phyloP scores from a whole-genome alignment of 2,888 invertebrate species.

The Strigamia crassipes region DNA sequence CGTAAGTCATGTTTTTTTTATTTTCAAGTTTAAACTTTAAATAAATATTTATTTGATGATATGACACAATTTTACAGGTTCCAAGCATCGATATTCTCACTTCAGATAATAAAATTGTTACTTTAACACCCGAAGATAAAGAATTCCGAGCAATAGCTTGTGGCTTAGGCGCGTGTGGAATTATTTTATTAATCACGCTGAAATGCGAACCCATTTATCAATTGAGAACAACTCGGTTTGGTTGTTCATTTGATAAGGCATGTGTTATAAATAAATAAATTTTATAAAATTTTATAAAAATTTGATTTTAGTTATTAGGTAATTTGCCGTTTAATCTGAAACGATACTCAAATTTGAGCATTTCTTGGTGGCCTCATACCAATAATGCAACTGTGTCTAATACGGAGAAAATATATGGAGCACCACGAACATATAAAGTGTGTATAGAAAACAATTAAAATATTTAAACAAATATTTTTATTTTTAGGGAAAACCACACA shows the following conservation, averaged over 20 bases:
- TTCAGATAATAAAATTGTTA: not conserved
- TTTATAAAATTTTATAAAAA: too few species aligned
- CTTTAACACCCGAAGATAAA: conserved; percentile 5
- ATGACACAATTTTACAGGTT: not conserved
- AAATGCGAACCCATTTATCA: not conserved
- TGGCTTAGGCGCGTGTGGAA: conserved; percentile 23
- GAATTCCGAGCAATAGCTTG: not conserved
- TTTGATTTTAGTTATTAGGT: not conserved
- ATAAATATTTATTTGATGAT: not conserved
- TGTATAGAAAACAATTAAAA: not conserved
- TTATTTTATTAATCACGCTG: conserved; percentile 9
- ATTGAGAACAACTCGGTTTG: not conserved
- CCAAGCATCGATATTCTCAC: not conserved
- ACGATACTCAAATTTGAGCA: not conserved
- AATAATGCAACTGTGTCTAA: not conserved
- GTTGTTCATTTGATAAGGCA: conserved; percentile 29
- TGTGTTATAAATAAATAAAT: not conserved
- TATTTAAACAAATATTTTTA: too few species aligned
- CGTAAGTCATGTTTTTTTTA: not conserved
- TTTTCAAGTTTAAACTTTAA: not conserved
- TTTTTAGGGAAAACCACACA: too few species aligned
- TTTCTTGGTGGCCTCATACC: conserved; percentile 39
- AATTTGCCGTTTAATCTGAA: not conserved
- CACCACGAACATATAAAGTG: not conserved
- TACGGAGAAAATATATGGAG: not conserved